These are phyloP conservation scores for Hippopotamyrus pictus DNA, from an alignment of 2,797 vertebrate species.

Conservation along the genomic window DNA sequence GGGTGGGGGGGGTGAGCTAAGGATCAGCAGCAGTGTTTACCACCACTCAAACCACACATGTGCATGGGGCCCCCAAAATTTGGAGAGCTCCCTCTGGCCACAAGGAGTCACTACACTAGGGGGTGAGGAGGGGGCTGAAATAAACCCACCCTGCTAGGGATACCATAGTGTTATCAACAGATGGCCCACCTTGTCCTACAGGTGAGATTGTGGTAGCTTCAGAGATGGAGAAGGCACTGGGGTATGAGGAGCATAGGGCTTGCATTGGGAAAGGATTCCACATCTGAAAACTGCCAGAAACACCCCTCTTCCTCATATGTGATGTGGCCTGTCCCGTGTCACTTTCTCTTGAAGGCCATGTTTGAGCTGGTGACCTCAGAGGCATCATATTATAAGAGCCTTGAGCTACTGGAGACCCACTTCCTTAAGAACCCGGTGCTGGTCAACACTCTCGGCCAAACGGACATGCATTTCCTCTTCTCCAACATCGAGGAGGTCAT, in stretches of 20 bases:
- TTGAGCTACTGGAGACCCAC: constrained; percentile 84
- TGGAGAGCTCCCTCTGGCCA: not conserved
- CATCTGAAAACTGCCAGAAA: not conserved
- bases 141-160: not conserved
- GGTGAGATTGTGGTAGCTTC: not conserved
- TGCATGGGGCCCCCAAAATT: not conserved
- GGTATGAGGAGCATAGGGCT: not conserved
- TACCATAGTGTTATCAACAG: not conserved
- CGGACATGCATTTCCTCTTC: constrained; percentile 91
- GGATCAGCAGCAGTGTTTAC: not conserved
- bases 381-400: constrained; percentile 93
- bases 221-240: not conserved
- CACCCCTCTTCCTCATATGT: not conserved
- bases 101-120: not conserved
- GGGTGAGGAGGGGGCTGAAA: not conserved
- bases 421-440: constrained; percentile 80
- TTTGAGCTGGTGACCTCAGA: constrained; percentile 94
- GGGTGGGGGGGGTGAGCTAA: not conserved
- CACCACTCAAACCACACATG: not conserved
- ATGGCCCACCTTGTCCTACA: not conserved
- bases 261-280: not conserved
- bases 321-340: not conserved
- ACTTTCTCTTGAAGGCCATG: constrained; percentile 72
- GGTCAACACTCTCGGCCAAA: constrained; percentile 78
- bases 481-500: constrained; percentile 93